Conservation (phyloP, 2,113 vertebrate genomes). For the Cnemophilus loriae region DNA sequence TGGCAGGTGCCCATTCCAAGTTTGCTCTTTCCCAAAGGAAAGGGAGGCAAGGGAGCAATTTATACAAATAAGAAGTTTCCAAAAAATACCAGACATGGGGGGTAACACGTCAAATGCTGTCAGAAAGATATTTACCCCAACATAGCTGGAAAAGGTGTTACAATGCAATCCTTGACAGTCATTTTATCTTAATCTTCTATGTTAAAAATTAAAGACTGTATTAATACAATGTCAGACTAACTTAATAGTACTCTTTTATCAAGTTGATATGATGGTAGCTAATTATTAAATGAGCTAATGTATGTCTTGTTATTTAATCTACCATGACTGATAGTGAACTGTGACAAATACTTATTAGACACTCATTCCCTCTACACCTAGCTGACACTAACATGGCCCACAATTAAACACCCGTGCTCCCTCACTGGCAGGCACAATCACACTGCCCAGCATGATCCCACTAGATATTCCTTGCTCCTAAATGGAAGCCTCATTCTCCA, state of each 20-base stretch:
- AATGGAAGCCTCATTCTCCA: background rate
- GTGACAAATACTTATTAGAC: constrained; percentile 33
- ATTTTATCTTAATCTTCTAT: constrained; percentile 18
- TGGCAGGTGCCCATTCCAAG: background rate
- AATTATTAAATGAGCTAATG: constrained; percentile 58
- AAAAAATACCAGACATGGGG: background rate
- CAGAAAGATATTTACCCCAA: background rate
- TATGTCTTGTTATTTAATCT: constrained; percentile 54
- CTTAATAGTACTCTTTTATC: constrained; percentile 55
- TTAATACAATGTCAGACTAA: constrained; percentile 43
- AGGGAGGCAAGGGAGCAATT: background rate
- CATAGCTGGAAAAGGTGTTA: background rate
- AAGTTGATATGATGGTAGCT: constrained; percentile 48
- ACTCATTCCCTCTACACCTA: constrained; percentile 26
- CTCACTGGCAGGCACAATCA: background rate
- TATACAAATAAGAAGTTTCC: background rate
- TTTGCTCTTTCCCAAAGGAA: background rate
- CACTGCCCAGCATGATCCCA: background rate
- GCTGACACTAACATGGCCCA: background rate
- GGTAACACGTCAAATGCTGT: background rate
- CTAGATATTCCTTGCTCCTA: background rate
- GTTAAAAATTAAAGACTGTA: constrained; percentile 57
- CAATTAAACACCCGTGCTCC: background rate
- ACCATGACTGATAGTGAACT: constrained; percentile 38
- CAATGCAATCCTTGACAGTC: background rate